Base-by-base conservation (phyloP, 1,140 invertebrate genomes). In the Diprion similis region DNA sequence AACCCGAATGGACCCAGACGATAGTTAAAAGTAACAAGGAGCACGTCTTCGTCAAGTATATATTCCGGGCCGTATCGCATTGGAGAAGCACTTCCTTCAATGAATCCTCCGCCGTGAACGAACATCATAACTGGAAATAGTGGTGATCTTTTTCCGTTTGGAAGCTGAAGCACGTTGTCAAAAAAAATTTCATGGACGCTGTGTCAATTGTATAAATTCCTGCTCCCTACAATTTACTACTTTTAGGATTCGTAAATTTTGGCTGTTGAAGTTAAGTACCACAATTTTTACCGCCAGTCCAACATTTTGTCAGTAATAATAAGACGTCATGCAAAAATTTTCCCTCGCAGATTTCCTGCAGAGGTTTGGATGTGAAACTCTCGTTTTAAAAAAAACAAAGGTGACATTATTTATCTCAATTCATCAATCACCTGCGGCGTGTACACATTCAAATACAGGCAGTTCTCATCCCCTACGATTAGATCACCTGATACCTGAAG, bases 21-120 rank as follows among this genome's bases (percentile, higher is more conserved):
- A 79, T 91, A 92, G 76, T 92, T 91, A 11, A 91, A 79, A 45
- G 84, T 88, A 0, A 92, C 91, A 13, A 92, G 72, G 47, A 92
- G 83, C 2, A 90, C 84, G 76, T 89, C 85, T 73, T 88, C 86
- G 76, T 91, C 89, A 68, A 92, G 79, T 4, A 93, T 79, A 80
- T 87, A 91, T 66, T 90, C 89, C 4, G 89, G 88, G 37, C 86
- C 88, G 7, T 80, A 80, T 0, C 83, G n/a, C 7, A 67, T 51
- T 4, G 81, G 80, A 46, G 75, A 77, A 1, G 83, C 80, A 0
- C 81, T 79, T 8, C 88, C 88, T 17, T 79, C 81, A 59, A 85
- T 81, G 78, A 84, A 89, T 11, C 83, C 89, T 10, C 89, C 89
- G 10, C 89, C 88, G 72, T 90, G 89, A 46, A 89, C 89, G 66